Evolutionary conservation across 2,113 vertebrate species (phyloP).

Genomic region (Lontra canadensis): DNA sequence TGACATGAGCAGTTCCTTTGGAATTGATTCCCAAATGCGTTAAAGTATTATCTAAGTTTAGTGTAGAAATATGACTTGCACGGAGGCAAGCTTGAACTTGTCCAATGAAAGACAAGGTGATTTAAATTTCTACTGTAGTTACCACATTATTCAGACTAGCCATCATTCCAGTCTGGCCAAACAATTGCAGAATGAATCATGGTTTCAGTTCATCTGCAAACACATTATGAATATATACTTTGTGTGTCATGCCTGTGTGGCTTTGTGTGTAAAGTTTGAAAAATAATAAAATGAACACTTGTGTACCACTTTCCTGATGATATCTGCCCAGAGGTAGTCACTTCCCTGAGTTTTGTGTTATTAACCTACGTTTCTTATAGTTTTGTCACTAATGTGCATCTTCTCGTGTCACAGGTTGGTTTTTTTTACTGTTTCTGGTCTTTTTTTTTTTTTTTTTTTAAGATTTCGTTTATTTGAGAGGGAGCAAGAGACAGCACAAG

Average conservation of each 20-base stretch:
- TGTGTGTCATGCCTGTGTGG: not conserved
- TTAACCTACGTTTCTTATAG: not conserved
- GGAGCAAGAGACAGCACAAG: not conserved
- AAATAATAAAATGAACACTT: not conserved
- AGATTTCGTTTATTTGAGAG: not conserved
- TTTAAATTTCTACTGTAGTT: not conserved
- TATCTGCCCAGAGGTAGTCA: not conserved
- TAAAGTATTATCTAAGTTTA: not conserved
- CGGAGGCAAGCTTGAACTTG: constrained; percentile 9
- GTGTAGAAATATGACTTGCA: not conserved
- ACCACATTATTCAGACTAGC: not conserved
- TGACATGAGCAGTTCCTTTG: not conserved
- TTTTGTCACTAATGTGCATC: not conserved
- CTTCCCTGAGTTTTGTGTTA: constrained; percentile 13
- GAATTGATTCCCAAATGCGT: constrained; percentile 31
- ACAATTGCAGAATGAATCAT: constrained; percentile 20
- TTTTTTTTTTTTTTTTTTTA: not conserved
- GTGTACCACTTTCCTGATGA: not conserved
- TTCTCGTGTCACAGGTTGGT: not conserved
- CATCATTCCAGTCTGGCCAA: constrained; percentile 28
- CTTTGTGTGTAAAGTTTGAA: not conserved
- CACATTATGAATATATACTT: not conserved
- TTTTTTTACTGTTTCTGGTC: not conserved
- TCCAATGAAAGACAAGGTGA: not conserved
- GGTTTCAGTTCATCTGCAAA: constrained; percentile 16